Base-by-base conservation (phyloP, 2,888 invertebrate genomes). In the Polydesmus complanatus region DNA sequence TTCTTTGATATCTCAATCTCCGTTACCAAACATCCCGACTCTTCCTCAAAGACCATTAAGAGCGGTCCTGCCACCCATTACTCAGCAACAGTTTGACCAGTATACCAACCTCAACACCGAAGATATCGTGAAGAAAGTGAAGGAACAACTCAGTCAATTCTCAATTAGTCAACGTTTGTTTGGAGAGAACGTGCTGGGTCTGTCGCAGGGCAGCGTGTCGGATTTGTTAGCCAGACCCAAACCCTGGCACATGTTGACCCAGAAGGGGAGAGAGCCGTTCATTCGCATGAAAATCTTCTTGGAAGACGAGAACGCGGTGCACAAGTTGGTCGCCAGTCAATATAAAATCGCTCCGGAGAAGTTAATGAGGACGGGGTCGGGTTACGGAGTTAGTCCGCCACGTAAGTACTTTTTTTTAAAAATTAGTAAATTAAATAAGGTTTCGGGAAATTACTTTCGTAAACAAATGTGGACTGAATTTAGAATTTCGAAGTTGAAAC, bases 241-340 rank as follows among this genome's bases (percentile, higher is more conserved):
- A 73, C 94, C 96, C 0, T 98, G 97, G 98, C 92, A 94, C 73
- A 95, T 96, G 94, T 80, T 98, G 56, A 98, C 98, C 18, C 92
- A 91, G 72, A 95, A 95, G 74, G 94, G 94, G 1, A 81, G 95
- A 26, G 95, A 96, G 72, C 96, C 95, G 0, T 96, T 95, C 77
- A 95, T 96, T 65, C 80, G 95, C 63, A 96, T 96, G 95, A 92
- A 94, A 75, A 91, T 95, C 86, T 96, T 96, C 76, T 78, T 96
- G 67, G 93, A 93, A 75, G 94, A 94, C 70, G 92, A 93, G 67
- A 91, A 92, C 70, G 93, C 93, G 14, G 92, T 94, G 1, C 93
- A 93, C 75, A 93, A 93, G 72, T 77, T 94, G 67, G 93, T 94
- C 25, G 94, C 96, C 65, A 93, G 92, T 65, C 96, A 96, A 76